These are phyloP conservation scores for Alauda arvensis DNA, from an alignment of 2,797 vertebrate genomes.

Conservation along the genomic window DNA sequence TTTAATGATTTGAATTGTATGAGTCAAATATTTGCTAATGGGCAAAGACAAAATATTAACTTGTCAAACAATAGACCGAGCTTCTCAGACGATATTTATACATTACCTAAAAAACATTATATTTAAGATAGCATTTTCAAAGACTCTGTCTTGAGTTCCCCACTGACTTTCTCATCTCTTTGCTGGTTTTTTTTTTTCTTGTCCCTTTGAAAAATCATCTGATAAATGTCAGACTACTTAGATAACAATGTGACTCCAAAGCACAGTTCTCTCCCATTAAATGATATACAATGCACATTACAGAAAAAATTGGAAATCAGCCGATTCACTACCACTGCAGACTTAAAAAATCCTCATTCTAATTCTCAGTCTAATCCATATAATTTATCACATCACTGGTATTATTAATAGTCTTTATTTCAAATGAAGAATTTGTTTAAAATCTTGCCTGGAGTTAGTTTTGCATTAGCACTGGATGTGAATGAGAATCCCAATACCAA, in stretches of 20 bases:
- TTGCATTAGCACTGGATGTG: not conserved
- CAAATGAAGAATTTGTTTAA: not conserved
- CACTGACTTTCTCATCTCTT: not conserved
- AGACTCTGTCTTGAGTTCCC: not conserved
- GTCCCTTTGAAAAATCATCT: not conserved
- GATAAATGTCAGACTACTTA: not conserved
- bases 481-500: not conserved
- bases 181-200: not conserved
- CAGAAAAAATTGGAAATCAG: not conserved
- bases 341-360: not conserved
- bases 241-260: not conserved
- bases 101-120: not conserved
- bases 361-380: not conserved
- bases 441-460: not conserved
- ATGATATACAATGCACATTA: not conserved
- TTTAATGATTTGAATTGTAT: slow-evolving; percentile 26
- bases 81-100: not conserved
- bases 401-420: not conserved
- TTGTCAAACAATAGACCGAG: slow-evolving; percentile 8
- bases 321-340: not conserved
- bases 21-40: slow-evolving; percentile 52
- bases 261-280: not conserved
- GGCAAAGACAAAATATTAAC: slow-evolving; percentile 47
- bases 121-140: not conserved
- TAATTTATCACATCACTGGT: not conserved